Evolutionary conservation across 2,113 vertebrate genomes (phyloP).

Genomic region (Baryphthengus martii): DNA sequence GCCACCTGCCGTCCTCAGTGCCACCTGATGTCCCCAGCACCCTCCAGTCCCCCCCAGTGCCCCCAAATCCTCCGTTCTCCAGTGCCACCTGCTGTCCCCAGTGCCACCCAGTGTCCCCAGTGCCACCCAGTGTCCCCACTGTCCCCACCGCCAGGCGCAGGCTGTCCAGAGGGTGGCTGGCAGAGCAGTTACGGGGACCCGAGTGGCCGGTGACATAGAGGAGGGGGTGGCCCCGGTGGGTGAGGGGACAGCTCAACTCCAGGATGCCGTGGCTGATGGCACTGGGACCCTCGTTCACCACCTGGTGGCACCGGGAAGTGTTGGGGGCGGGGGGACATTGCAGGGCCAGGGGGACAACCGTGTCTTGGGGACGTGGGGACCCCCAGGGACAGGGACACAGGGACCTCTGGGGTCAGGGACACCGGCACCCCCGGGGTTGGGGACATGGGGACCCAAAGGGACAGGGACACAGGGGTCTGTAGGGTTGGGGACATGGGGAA

Average conservation of each 20-base stretch:
- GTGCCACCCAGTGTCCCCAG: not conserved
- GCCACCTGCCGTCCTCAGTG: not conserved
- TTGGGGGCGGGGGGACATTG: too few relatives aligned
- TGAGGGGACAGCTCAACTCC: conserved; percentile 2
- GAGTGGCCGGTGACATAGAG: not conserved
- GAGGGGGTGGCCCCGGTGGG: not conserved
- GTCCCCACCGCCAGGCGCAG: not conserved
- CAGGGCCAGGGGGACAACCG: too few relatives aligned
- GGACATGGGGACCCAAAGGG: not conserved
- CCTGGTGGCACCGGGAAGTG: not conserved
- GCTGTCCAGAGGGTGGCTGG: not conserved
- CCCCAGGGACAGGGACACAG: not conserved
- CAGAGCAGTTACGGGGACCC: not conserved
- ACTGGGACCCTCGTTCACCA: not conserved
- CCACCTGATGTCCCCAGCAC: not conserved
- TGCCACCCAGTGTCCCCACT: not conserved
- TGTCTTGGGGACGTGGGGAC: not conserved
- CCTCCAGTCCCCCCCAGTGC: not conserved
- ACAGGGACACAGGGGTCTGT: not conserved
- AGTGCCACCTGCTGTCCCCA: not conserved
- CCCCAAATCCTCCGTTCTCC: not conserved
- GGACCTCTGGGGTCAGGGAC: not conserved
- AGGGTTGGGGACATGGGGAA: not conserved
- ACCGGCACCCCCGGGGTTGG: not conserved
- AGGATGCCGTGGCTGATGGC: not conserved